Conservation (phyloP, 1,140 invertebrate genomes). For the Drosophila pachea region DNA sequence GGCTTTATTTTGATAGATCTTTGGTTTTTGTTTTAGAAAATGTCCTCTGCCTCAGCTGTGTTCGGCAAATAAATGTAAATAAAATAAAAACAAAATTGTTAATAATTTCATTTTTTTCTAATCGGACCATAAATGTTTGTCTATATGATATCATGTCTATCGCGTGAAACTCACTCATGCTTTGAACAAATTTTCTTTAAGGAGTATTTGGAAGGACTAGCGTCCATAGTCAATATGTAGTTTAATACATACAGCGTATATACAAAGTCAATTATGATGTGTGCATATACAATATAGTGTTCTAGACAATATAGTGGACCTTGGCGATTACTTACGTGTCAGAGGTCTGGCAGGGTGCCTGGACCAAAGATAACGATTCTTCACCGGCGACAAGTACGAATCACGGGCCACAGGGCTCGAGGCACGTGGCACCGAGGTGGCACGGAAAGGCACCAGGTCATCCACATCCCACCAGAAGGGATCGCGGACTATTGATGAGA, state of each 20-base stretch:
- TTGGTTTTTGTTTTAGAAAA: slow-evolving; percentile 53
- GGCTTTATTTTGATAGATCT: slow-evolving; percentile 27
- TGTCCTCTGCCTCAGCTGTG: slow-evolving; percentile 70
- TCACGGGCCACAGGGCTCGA: slow-evolving; percentile 86
- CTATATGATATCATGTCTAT: background rate
- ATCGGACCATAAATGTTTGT: background rate
- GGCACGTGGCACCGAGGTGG: slow-evolving; percentile 81
- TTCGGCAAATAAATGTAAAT: slow-evolving; percentile 67
- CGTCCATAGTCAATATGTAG: background rate
- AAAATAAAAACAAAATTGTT: slow-evolving; percentile 52
- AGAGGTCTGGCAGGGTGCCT: slow-evolving; percentile 92
- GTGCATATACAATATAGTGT: background rate
- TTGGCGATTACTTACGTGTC: slow-evolving; percentile 79
- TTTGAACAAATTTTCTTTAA: background rate
- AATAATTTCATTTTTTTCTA: slow-evolving; percentile 28
- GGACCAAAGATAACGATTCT: slow-evolving; percentile 92
- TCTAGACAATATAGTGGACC: background rate
- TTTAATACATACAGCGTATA: slow-evolving; percentile 5
- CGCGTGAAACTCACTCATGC: slow-evolving; percentile 18
- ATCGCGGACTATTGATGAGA: slow-evolving; percentile 88
- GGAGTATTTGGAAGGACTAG: background rate
- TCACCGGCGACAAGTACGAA: slow-evolving; percentile 92
- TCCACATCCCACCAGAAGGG: slow-evolving; percentile 92
- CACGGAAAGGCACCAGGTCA: slow-evolving; percentile 85
- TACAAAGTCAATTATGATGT: slow-evolving; percentile 29